Conservation (phyloP, 2,888 invertebrate genomes). For the Callyntrura sp. region DNA sequence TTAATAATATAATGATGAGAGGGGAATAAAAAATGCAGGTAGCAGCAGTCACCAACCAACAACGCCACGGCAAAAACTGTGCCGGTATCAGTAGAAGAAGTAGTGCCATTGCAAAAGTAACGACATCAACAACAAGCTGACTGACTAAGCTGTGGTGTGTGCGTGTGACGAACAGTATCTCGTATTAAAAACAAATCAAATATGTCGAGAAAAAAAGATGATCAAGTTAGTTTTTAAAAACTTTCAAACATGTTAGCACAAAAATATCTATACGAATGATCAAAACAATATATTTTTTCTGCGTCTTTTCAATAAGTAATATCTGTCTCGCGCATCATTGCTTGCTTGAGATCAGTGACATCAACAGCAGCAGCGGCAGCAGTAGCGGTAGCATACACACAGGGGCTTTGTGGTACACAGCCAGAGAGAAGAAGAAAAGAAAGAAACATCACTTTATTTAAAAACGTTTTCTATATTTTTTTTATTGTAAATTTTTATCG, state of each 20-base stretch:
- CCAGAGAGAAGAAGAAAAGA: background rate
- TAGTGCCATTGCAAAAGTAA: no score
- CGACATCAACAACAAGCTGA: background rate
- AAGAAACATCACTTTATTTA: background rate
- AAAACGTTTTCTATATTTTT: background rate
- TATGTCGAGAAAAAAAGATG: background rate
- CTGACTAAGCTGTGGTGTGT: background rate
- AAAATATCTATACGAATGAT: slow-evolving; percentile 1
- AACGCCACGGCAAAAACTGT: slow-evolving; percentile 12
- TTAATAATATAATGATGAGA: slow-evolving; percentile 33
- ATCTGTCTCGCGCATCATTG: background rate
- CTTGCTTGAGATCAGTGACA: slow-evolving; percentile 47
- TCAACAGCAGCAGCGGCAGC: no score
- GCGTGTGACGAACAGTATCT: slow-evolving; percentile 35
- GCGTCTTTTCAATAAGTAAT: background rate
- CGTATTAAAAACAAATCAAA: slow-evolving; percentile 47
- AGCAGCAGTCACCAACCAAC: background rate
- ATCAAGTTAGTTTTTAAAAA: slow-evolving; percentile 12
- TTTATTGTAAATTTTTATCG: background rate
- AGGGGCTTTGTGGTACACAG: background rate
- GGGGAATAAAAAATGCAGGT: slow-evolving; percentile 5
- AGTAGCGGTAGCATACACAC: no score
- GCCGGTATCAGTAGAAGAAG: slow-evolving; percentile 30
- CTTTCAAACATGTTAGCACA: slow-evolving; percentile 56
- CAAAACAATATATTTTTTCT: background rate